These are phyloP conservation scores for Athalia circularis DNA, from an alignment of 2,888 invertebrate species.

Conservation along the genomic window DNA sequence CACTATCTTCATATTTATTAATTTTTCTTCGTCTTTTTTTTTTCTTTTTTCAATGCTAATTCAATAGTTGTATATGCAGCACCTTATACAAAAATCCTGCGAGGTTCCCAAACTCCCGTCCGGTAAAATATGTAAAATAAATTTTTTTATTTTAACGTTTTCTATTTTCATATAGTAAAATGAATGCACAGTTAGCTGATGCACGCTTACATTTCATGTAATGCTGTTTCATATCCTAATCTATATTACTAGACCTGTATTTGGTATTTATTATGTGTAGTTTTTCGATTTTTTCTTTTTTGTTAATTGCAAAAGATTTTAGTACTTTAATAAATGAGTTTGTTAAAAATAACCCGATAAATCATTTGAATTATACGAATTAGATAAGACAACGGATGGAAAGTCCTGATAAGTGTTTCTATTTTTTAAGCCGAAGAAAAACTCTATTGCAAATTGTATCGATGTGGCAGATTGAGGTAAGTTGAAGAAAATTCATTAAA, in stretches of 20 bases:
- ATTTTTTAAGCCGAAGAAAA: too few species aligned
- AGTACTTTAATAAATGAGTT: conserved; percentile 40
- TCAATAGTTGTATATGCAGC: background rate
- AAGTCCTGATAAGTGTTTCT: too few species aligned
- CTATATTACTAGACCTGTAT: conserved; percentile 3
- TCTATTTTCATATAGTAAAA: background rate
- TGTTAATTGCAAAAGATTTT: conserved; percentile 33
- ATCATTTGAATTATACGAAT: conserved; percentile 3
- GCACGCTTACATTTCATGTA: conserved; percentile 26
- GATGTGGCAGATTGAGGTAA: too few species aligned
- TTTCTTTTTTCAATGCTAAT: background rate
- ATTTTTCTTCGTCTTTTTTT: background rate
- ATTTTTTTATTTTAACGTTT: background rate
- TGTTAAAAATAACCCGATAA: conserved; percentile 22
- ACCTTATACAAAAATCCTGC: background rate
- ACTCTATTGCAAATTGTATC: too few species aligned
- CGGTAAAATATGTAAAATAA: background rate
- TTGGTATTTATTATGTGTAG: conserved; percentile 37
- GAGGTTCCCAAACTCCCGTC: conserved; percentile 28
- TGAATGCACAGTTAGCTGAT: background rate
- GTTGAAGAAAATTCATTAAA: too few species aligned
- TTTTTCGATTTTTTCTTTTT: conserved; percentile 29
- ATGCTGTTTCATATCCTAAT: conserved; percentile 35
- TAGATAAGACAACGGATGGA: too few species aligned
- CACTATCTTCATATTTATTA: conserved; percentile 15